Conservation (phyloP, 2,113 vertebrate species). For the Chunga burmeisteri region DNA sequence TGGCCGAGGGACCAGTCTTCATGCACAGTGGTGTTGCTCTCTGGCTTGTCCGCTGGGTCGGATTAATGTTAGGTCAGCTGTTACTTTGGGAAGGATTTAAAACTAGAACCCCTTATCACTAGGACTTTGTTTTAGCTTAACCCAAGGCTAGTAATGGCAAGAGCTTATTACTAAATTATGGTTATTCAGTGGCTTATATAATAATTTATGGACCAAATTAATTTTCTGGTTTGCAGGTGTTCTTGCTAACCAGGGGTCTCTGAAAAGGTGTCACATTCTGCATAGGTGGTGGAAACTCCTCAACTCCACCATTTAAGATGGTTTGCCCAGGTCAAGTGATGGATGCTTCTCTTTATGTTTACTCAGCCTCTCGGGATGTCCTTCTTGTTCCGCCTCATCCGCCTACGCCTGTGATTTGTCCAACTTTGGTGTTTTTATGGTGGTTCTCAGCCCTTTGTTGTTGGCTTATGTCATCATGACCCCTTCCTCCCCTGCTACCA, state of each 20-base stretch:
- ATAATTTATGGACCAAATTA: neutral
- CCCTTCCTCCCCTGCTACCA: neutral
- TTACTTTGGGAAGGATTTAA: neutral
- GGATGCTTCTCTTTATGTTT: no score
- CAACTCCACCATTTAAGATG: neutral
- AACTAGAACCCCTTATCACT: neutral
- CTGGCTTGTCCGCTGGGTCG: neutral
- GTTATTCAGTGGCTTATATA: neutral
- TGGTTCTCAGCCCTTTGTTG: neutral
- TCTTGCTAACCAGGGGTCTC: neutral
- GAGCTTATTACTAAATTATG: neutral
- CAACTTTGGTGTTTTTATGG: neutral
- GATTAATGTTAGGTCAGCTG: neutral
- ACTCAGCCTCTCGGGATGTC: neutral
- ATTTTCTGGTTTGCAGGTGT: neutral
- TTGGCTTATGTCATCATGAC: fast-evolving
- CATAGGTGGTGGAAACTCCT: neutral
- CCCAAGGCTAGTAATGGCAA: neutral
- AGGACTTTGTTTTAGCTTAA: neutral
- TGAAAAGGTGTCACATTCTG: neutral
- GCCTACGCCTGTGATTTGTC: neutral
- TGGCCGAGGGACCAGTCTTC: neutral
- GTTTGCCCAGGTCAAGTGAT: neutral
- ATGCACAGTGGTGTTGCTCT: neutral
- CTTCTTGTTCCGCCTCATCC: neutral